Conservation (phyloP, 1,140 invertebrate genomes). For the Notospermus geniculatus region DNA sequence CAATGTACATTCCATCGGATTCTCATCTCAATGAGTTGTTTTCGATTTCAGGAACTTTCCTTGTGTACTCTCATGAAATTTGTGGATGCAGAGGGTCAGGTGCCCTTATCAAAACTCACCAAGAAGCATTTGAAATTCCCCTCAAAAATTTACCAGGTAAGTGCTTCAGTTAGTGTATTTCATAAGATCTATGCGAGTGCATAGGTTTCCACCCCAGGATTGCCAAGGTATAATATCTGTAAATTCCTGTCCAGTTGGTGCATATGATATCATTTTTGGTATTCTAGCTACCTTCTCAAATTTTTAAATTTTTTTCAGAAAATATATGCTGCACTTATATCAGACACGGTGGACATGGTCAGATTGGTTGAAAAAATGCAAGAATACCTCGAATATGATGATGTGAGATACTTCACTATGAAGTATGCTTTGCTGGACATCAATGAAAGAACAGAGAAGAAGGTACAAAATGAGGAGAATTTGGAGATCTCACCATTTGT, state of each 20-base stretch:
- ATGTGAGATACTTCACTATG: conserved; percentile 57
- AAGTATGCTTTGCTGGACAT: conserved; percentile 49
- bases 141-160: conserved; percentile 29
- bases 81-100: conserved; percentile 34
- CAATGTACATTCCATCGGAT: background rate
- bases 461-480: too few species aligned
- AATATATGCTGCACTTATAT: conserved; percentile 62
- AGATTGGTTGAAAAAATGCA: conserved; percentile 63
- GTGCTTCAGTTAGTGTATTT: background rate
- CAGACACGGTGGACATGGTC: conserved; percentile 58
- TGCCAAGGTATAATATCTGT: too few species aligned
- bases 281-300: too few species aligned
- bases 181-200: background rate
- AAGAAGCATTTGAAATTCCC: conserved; percentile 29
- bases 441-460: conserved; percentile 52
- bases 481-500: too few species aligned
- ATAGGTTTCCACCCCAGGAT: too few species aligned
- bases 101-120: conserved; percentile 24
- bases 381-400: conserved; percentile 65
- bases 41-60: conserved; percentile 32
- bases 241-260: too few species aligned
- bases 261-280: too few species aligned
- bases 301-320: conserved; percentile 25
- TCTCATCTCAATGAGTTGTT: conserved; percentile 12
- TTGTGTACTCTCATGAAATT: conserved; percentile 43